phyloP scores from a whole-genome alignment of 2,888 invertebrate species.

The Campopleginae sp. region DNA sequence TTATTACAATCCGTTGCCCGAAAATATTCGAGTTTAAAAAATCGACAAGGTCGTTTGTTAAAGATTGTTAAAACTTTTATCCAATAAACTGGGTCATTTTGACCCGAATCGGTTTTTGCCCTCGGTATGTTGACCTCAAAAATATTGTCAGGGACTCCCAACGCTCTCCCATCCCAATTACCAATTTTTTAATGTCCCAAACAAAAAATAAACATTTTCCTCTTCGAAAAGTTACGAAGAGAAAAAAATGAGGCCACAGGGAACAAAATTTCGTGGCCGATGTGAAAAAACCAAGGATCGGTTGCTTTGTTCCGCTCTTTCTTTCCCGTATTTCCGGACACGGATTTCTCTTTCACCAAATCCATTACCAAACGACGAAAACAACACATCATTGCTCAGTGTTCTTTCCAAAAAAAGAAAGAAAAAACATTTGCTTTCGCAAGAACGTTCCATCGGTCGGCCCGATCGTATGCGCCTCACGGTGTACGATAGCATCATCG shows the following conservation, averaged over 20 bases:
- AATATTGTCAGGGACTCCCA: no score
- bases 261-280: background rate
- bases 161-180: no score
- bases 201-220: no score
- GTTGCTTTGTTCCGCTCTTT: background rate
- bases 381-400: background rate
- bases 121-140: no score
- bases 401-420: background rate
- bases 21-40: no score
- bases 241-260: background rate
- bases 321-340: background rate
- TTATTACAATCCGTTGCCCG: no score
- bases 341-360: constrained; percentile 39
- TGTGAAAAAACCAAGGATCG: background rate
- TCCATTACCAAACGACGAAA: constrained; percentile 1
- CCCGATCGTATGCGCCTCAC: background rate
- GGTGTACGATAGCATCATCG: constrained; percentile 32
- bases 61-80: no score
- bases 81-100: no score
- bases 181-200: no score
- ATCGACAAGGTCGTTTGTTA: no score
- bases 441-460: background rate
- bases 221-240: background rate
- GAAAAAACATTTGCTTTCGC: constrained; percentile 10
- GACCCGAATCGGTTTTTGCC: no score